A percentile compares a stretch with the other conserved stretches of the same genome.
Evolutionary conservation across 2,888 invertebrate species (phyloP).

Genomic region (Lepas anatifera): DNA sequence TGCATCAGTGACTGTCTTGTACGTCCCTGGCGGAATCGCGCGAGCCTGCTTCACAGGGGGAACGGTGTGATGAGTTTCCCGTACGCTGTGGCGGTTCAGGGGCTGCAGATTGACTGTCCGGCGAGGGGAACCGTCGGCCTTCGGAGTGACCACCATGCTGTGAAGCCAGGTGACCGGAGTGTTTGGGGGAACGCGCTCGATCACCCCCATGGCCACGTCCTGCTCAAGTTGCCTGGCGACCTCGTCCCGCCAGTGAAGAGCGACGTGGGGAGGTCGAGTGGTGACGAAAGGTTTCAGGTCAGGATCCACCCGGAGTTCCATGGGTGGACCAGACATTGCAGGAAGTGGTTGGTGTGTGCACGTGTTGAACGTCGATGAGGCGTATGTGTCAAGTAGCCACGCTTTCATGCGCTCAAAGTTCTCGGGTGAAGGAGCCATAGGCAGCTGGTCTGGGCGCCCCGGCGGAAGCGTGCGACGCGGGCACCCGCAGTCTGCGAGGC

Average conservation of each 20-base stretch:
- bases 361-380: conserved; percentile 6
- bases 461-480: background rate
- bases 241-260: conserved; percentile 3
- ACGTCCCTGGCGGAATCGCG: background rate
- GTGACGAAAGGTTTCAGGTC: background rate
- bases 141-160: background rate
- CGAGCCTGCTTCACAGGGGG: background rate
- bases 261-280: background rate
- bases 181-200: conserved; percentile 11
- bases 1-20: conserved; percentile 10
- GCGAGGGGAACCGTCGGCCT: background rate
- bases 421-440: background rate
- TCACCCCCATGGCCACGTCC: conserved; percentile 9
- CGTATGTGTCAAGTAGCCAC: background rate
- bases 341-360: background rate
- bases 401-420: background rate
- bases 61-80: conserved; percentile 12
- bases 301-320: conserved; percentile 2
- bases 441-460: background rate
- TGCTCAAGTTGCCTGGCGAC: background rate
- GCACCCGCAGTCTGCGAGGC: background rate
- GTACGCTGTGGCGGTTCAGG: conserved; percentile 1
- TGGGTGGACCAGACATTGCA: background rate
- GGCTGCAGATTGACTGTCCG: conserved; percentile 8
- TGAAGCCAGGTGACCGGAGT: background rate